Evolutionary conservation across 2,797 vertebrate genomes (phyloP), one percentile per base, ranked within the genome.

Genomic region (Sebastes nivosus): DNA sequence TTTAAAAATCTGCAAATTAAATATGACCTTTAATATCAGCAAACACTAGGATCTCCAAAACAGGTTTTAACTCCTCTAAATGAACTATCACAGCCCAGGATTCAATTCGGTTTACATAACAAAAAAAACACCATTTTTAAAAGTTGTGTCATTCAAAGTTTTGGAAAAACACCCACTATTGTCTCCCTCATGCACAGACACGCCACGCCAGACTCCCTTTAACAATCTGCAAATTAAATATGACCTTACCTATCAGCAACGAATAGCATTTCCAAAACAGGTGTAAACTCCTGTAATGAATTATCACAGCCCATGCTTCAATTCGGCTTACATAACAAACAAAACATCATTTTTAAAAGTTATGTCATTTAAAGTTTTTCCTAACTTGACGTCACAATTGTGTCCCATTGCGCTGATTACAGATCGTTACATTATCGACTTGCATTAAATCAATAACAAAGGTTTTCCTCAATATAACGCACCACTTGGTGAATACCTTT

Each of bases 231-330:
- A 0, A 24, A 73, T 80, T 66, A 1, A 34, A 22, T 0, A 2
- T n/a, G 0, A 22, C 1, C 24, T 25, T 1, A 0, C 1, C 5
- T 0, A 0, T 8, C 0, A n/a, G n/a, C 16, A 2, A 7, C 8
- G 0, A 38, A 0, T 3, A 0, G 0, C 0, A 2, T 1, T 0
- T 30, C 1, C 16, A 32, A 18, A 29, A 8, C 2, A 0, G 0
- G 0, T 30, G 30, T 16, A 1, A 30, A 30, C 6, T 1, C 3
- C 0, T 22, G 2, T 0, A 0, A 11, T 1, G 1, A 2, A 5
- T 2, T 42, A n/a, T 1, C 2, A 13, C 2, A n/a, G 4, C 4
- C 4, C 9, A 22, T 1, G 0, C 3, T 55, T 52, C 2, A 18
- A 0, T 79, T 81, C 34, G 75, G 71, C 1, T 29, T 1, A 42